These are phyloP conservation scores for Lomographa bimaculata DNA, from an alignment of 2,888 invertebrate genomes.

Conservation along the genomic window DNA sequence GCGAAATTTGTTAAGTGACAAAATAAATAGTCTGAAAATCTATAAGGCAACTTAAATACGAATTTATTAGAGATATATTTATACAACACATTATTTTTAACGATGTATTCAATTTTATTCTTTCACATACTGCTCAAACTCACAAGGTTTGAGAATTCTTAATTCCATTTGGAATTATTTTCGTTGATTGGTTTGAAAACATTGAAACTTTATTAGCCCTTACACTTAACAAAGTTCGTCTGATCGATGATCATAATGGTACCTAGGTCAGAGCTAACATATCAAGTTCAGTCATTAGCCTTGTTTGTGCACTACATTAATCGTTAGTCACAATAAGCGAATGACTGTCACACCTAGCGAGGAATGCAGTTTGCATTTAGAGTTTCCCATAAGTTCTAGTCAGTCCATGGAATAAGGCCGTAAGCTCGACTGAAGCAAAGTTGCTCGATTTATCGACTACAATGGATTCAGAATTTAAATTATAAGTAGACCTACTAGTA, in stretches of 20 bases:
- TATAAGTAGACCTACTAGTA: no score
- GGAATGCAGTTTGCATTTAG: slow-evolving; percentile 42
- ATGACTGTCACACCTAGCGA: slow-evolving; percentile 29
- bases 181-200: no score
- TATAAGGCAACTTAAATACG: no score
- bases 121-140: no score
- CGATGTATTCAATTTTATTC: no score
- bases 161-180: no score
- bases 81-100: no score
- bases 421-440: slow-evolving; percentile 9
- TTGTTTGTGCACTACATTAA: slow-evolving; percentile 20
- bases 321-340: slow-evolving; percentile 26
- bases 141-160: no score
- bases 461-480: neutral
- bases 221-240: neutral
- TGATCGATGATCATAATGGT: slow-evolving; percentile 2
- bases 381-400: slow-evolving; percentile 28
- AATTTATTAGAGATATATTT: no score
- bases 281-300: slow-evolving; percentile 13
- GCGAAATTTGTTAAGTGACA: no score
- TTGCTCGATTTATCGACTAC: slow-evolving; percentile 10
- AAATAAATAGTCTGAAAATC: no score
- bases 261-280: slow-evolving; percentile 7
- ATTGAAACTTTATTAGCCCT: no score
- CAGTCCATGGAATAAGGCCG: slow-evolving; percentile 21